Base-by-base conservation (phyloP, 35 echinoderm and acorn worm species). In the Holothuria glaberrima region DNA sequence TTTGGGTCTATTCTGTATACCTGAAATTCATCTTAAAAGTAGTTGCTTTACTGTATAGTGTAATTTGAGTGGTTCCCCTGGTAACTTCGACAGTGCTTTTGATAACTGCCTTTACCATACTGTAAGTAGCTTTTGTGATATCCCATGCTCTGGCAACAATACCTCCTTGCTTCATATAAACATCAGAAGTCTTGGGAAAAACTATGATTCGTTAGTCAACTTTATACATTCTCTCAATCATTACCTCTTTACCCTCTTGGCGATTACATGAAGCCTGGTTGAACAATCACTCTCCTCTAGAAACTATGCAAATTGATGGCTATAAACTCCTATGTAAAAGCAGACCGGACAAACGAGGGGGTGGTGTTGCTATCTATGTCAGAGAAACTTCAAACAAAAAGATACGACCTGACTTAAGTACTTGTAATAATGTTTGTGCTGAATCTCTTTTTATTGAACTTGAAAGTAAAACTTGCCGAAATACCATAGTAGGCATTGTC, bases 371-470 rank as follows among this genome's bases (percentile, higher is more conserved):
- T 29, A 33, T 69, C 66, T 69, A 29, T 69, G 66, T 17, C 25
- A 69, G 66, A 69, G 25, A 69, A 48, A 77, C 9, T 38, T 48
- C 38, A 14, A 19, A 38, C 73, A 34, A 2, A 77, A 77, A 77
- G 41, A 38, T 77, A 16, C 9, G 73, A 77, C 31, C 9, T 77
- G 73, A 77, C 41, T 77, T 77, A 48, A 77, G 30, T 16, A 77
- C 9, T 38, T 77, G 3, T 44, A 38, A 12, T n/a, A 16, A 48
- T 38, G 73, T 17, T 17, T 38, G 36, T 77, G 73, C 73, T 7
- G 73, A 77, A 38, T 12, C 73, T 77, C 30, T 77, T 26, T 77
- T 77, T 48, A 38, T 77, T 36, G 73, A 77, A 77, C 30, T 77
- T 16, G 73, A 77, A 77, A 77, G 41, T 77, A 24, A 1, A 77